phyloP scores from a whole-genome alignment of 1,140 invertebrate species.

The Meloidogyne hapla region DNA sequence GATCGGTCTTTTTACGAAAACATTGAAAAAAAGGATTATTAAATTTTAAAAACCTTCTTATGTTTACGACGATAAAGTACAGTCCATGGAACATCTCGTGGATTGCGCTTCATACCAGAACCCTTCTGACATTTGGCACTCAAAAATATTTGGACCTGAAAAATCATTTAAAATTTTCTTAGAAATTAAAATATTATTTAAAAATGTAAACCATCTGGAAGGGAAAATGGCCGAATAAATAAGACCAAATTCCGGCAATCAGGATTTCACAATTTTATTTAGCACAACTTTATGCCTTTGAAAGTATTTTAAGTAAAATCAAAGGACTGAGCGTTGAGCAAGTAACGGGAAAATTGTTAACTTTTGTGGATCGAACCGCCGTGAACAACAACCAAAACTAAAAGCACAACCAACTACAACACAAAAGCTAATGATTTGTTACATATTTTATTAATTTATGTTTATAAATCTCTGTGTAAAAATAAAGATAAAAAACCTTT shows the following conservation, averaged over 20 bases:
- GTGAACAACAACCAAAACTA: no score
- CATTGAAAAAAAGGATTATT: no score
- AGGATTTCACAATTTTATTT: conserved; percentile 13
- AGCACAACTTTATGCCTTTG: not conserved
- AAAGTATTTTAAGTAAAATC: not conserved
- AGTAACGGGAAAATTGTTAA: not conserved
- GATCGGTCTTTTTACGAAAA: no score
- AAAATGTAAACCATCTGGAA: conserved; percentile 11
- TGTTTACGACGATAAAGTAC: conserved; percentile 98
- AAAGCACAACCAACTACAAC: no score
- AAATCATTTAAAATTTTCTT: not conserved
- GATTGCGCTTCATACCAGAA: conserved; percentile 91
- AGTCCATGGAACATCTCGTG: conserved; percentile 98
- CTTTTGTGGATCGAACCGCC: no score
- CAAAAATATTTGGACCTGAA: conserved; percentile 87
- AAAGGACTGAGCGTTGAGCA: conserved; percentile 1
- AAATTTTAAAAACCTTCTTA: conserved; percentile 84
- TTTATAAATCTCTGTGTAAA: not conserved
- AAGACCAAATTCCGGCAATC: not conserved
- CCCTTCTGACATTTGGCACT: conserved; percentile 93
- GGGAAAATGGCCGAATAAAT: not conserved
- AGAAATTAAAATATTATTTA: not conserved
- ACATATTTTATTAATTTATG: no score
- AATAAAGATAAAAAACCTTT: conserved; percentile 71
- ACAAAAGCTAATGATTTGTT: no score